Evolutionary conservation across 2,113 vertebrate genomes (phyloP), one percentile per base, ranked within the genome.

Genomic region (Corydoras sp.): DNA sequence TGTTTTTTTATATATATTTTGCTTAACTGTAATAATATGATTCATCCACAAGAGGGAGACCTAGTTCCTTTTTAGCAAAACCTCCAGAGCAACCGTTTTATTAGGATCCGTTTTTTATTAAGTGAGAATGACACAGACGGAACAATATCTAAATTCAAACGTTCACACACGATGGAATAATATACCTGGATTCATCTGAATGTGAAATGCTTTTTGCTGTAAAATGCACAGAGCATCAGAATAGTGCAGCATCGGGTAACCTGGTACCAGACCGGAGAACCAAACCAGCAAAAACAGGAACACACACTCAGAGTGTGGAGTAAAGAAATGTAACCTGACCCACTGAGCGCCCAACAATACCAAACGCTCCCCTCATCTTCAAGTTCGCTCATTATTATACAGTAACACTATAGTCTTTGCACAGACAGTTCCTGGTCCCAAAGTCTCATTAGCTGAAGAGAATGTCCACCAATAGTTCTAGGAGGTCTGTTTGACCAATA

Each of bases 391-490:
- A 12, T 51, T 29, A 65, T 49, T 29, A 65, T 49, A 49, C 35
- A 65, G 63, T 65, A 65, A 65, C 18, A 2, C 2, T 12, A 65
- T 6, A 61, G 9, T 50, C 49, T 6, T 51, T 4, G 12, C 18
- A 5, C 35, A 49, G 10, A 18, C n/a, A 64, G 7, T 9, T 50
- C 2, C 10, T n/a, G 29, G 29, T 13, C 31, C 11, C 29, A 31
- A 51, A 50, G n/a, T 12, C n/a, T 18, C 30, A 18, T 13, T 65
- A 51, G 14, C 30, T 69, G 24, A 69, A 86, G 24, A 93, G 80
- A 87, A 91, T 92, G 43, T 92, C 86, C 0, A 31, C 75, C 0
- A 93, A 79, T n/a, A 94, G 83, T 53, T 86, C 77, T 0, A 82
- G 13, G 6, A 94, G 88, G 74, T 89, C 85, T 0, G 80, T 60